These are phyloP conservation scores for Otus scops DNA, from an alignment of 2,797 vertebrate species.

Conservation along the genomic window DNA sequence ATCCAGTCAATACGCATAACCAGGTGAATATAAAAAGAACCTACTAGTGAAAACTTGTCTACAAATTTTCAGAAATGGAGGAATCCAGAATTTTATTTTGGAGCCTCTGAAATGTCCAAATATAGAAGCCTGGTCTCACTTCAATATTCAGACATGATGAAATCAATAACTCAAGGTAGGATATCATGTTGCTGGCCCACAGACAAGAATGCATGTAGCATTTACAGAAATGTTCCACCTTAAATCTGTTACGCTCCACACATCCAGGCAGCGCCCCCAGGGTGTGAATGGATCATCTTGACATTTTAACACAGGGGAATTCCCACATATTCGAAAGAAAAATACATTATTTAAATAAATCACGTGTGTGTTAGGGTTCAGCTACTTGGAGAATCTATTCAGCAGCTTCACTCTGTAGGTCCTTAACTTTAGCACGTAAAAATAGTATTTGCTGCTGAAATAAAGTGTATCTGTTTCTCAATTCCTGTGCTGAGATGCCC, in stretches of 20 bases:
- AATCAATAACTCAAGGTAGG: neutral
- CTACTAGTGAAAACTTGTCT: neutral
- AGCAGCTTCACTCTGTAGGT: neutral
- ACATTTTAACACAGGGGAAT: neutral
- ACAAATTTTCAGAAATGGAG: neutral
- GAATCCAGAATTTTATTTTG: neutral
- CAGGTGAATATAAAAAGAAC: neutral
- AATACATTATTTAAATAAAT: neutral
- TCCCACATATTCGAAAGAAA: neutral
- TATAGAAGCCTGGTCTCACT: neutral
- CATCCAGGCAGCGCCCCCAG: neutral
- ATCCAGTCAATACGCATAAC: neutral
- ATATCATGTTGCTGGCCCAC: neutral
- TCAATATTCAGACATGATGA: neutral
- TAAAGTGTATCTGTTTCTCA: neutral
- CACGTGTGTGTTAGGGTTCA: neutral
- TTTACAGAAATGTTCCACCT: neutral
- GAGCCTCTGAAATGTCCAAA: neutral
- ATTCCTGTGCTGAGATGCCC: neutral
- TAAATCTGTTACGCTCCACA: neutral
- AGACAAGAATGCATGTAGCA: neutral
- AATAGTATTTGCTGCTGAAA: constrained; percentile 24
- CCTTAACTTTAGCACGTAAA: neutral
- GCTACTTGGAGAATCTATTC: neutral
- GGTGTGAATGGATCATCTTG: neutral